Evolutionary conservation across 37 sponge, comb jelly and placozoan species (phyloP), one percentile per base, ranked within the genome.

Genomic region (Hexactinellida sp.): DNA sequence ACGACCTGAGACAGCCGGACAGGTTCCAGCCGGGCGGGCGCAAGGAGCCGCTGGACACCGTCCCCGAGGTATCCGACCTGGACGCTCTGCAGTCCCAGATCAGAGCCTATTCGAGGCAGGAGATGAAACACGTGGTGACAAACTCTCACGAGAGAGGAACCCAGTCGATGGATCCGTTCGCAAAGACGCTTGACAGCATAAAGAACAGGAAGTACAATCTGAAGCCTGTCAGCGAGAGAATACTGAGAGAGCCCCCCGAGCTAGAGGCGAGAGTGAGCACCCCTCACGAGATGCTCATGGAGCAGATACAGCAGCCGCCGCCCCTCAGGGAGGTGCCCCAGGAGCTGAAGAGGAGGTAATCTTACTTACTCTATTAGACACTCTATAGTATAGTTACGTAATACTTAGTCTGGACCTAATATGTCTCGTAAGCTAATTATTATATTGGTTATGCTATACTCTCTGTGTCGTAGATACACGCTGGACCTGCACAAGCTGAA

Each of bases 401-500:
- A 47, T 47, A 47, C 52, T 19, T 47, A 19, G 16, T 47, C 52
- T 47, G 9, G n/a, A n/a, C n/a, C n/a, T n/a, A n/a, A n/a, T n/a
- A n/a, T n/a, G n/a, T n/a, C n/a, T n/a, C n/a, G n/a, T n/a, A n/a
- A n/a, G n/a, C n/a, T n/a, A n/a, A n/a, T n/a, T n/a, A n/a, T n/a
- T n/a, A n/a, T n/a, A n/a, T n/a, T n/a, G n/a, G n/a, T n/a, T n/a
- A n/a, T n/a, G n/a, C n/a, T n/a, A n/a, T n/a, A n/a, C n/a, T n/a
- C n/a, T n/a, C n/a, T n/a, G n/a, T n/a, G n/a, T n/a, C 34, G 3
- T 63, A 63, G 76, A 63, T 63, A 63, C 76, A 63, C 76, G 76
- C 3, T 63, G 5, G 76, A 63, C 13, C 30, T 63, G 32, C 76
- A 63, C 13, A 63, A 63, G 30, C 3, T 63, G 25, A 63, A 63